Evolutionary conservation across 2,113 vertebrate genomes (phyloP), one percentile per base, ranked within the genome.

Genomic region (Anarrhichthys ocellatus): DNA sequence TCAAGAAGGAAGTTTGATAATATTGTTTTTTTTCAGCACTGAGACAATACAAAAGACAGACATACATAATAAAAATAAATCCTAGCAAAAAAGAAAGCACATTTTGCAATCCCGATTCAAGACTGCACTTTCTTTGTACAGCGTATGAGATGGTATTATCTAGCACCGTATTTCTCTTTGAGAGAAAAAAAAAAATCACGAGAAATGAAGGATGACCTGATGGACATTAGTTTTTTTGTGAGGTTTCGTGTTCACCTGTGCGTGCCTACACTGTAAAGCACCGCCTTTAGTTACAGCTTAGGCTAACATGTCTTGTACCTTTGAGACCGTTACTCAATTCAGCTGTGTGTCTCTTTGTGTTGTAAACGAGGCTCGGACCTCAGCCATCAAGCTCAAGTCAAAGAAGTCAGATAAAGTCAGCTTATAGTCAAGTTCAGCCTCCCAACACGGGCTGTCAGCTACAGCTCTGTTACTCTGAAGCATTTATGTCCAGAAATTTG

Each of bases 21-120:
- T 96, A 92, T 93, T 95, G 92, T 56, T 46, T 93, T 92, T 95
- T 93, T 92, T 95, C 93, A 94, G 93, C 95, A 94, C 86, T 83
- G 84, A 94, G 93, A 95, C 94, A 91, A 87, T 88, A 94, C 88
- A 92, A 92, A 92, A 93, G 87, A 95, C 91, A 87, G 69, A 93
- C 90, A 85, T 71, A 93, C 72, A 88, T 79, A 90, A 91, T 63
- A 79, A 83, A 69, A 91, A 87, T 65, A 87, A 90, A 92, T 73
- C 85, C 77, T 85, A 80, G 81, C 79, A 63, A 87, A 73, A 72
- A 85, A 65, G 78, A 89, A 89, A 66, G 85, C 86, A 74, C 92
- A 59, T 82, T 91, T 91, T 88, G 92, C 93, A 93, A 92, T 95
- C 86, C 78, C 89, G 88, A 92, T 89, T 93, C 86, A 92, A 94